Base-by-base conservation (phyloP, 2,113 vertebrate genomes). In the Saimiri boliviensis region DNA sequence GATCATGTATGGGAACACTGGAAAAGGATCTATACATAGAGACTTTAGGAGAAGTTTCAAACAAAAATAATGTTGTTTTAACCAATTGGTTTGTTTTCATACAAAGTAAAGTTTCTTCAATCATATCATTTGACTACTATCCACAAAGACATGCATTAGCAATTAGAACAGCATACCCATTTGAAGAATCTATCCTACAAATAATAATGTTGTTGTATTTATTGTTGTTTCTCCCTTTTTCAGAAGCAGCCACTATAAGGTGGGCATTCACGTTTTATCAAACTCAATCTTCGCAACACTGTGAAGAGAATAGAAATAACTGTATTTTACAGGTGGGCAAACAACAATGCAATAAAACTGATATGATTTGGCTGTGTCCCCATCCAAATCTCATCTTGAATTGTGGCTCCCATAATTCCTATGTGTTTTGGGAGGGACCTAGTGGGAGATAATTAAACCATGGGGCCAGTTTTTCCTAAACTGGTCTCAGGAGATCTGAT, bases 21-120 rank as follows among this genome's bases (percentile, higher is more conserved):
- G 25, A 70, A 79, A 94, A 89, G 13, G 74, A 85, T 86, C 16
- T 79, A 37, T 45, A 6, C 21, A 49, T 16, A 74, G 12, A 80
- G 25, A 86, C 8, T 86, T 86, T 37, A 70, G 32, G 3, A 70
- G 8, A 9, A 76, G 1, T 47, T 90, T 83, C 7, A 37, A 80
- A 80, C 52, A 81, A 8, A 37, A 2, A 27, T 56, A 86, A 54
- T 58, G 9, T 49, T 86, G 21, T 92, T 87, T 86, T 88, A 79
- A 66, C 11, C 3, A 70, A 23, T 2, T 60, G 35, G 3, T 23
- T 85, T 82, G 3, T 56, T 86, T 54, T 58, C 82, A 87, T 89
- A 42, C 3, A 80, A 95, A 91, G 40, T 6, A 89, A 88, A 96
- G 2, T 13, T 32, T 89, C 63, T 77, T 21, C 52, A 84, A 93